Evolutionary conservation across 1,140 invertebrate species (phyloP), one percentile per base, ranked within the genome.

Genomic region (Zeugodacus cucurbitae): DNA sequence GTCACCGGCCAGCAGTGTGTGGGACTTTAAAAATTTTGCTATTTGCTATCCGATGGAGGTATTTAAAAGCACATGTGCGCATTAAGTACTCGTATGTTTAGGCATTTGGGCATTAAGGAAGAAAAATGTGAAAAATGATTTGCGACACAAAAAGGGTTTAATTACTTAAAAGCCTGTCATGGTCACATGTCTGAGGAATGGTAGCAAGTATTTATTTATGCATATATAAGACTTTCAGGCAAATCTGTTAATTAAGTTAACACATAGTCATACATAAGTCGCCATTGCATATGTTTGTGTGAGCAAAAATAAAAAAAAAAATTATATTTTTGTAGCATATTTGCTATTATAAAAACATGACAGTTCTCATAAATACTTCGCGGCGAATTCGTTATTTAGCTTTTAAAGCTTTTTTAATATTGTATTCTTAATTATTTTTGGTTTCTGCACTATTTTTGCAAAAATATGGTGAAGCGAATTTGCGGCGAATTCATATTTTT

Each of bases 61-160:
- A 82, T 48, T 82, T 26, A 82, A 48, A n/a, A 48, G 41, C 74
- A 82, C 74, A 82, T 82, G 74, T 82, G 74, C 41, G 26, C 74
- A 29, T 48, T 82, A 20, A 41, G 41, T 48, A n/a, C n/a, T n/a
- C n/a, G n/a, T n/a, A 74, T 7, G 37, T 41, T 74, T 44, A n/a
- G 70, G 70, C 20, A 74, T 29, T 82, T 82, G 74, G 5, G 41
- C 1, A 32, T 48, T 82, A 48, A 82, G 70, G 34, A 74, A 74
- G 74, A 82, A 82, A 82, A 82, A 82, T 82, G 74, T 82, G 74
- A 82, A 82, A 82, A 82, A 82, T 82, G 74, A 82, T 82, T 82
- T 82, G 74, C 74, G 74, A 82, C 74, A 82, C 74, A 82, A 20
- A 62, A 82, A 82, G 74, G 74, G 74, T 82, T 82, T 48, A 82